Evolutionary conservation across 2,113 vertebrate species (phyloP).

Genomic region (Centropristis striata): DNA sequence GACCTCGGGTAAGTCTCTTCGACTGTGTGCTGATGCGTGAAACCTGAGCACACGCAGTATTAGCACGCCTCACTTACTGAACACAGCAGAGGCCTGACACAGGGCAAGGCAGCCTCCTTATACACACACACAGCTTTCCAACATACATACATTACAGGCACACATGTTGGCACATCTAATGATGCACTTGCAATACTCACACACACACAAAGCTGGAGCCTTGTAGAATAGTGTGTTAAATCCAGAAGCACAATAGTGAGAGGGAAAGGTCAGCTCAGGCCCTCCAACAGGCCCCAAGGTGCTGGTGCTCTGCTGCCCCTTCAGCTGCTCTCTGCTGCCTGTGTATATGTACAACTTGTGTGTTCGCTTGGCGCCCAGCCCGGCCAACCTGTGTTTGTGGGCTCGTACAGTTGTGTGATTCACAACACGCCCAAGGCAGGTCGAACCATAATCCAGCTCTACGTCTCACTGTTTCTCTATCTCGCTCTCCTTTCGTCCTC

Average conservation of each 20-base stretch:
- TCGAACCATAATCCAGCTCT: conserved; percentile 60
- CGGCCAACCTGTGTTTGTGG: conserved; percentile 58
- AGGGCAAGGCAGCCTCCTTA: conserved; percentile 69
- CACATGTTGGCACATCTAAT: conserved; percentile 33
- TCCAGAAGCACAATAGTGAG: conserved; percentile 49
- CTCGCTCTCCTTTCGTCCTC: conserved; percentile 41
- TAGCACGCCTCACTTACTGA: conserved; percentile 83
- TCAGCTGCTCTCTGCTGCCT: conserved; percentile 61
- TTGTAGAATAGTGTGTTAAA: conserved; percentile 54
- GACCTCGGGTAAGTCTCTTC: conserved; percentile 82
- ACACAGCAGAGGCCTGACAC: conserved; percentile 82
- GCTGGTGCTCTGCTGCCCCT: conserved; percentile 56
- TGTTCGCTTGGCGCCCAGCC: conserved; percentile 63
- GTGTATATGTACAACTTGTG: conserved; percentile 40
- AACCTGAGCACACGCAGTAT: conserved; percentile 85
- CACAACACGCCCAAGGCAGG: conserved; percentile 70
- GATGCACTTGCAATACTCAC: conserved; percentile 43
- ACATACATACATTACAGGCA: conserved; percentile 41
- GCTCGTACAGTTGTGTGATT: conserved; percentile 75
- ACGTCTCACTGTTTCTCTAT: conserved; percentile 15
- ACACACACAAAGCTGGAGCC: conserved; percentile 38
- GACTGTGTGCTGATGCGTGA: conserved; percentile 84
- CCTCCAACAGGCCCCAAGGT: conserved; percentile 61
- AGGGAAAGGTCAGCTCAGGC: conserved; percentile 69
- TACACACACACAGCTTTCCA: conserved; percentile 55